Base-by-base conservation (phyloP, 92 coral and sea anemone species). In the Phenganax stokvisi region DNA sequence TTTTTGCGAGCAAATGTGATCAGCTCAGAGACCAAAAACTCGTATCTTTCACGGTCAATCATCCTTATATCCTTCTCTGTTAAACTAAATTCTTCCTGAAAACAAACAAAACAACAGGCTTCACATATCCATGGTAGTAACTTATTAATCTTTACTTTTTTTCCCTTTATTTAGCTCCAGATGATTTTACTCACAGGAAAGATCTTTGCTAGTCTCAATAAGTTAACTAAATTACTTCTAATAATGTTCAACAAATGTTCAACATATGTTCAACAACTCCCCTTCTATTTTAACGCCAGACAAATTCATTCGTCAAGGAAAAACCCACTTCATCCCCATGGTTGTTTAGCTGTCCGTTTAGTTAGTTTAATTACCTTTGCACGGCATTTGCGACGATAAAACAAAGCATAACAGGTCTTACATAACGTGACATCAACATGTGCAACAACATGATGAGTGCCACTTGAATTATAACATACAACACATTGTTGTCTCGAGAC, bases 351-450 rank as follows among this genome's bases (percentile, higher is more conserved):
- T 20, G 25, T 20, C 25, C 25, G 25, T 20, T 20, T 20, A 20
- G 25, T 20, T 20, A 20, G 25, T 20, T 51, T 12, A 15, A 91
- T 76, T 83, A 94, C 98, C 98, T 94, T 94, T n/a, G 98, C 98
- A 86, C 92, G 98, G 72, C 98, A 94, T 87, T 94, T 94, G 71
- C 98, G 98, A 71, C 98, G 91, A 75, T 94, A 94, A 80, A 94
- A 94, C 88, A 94, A 83, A 0, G 98, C 92, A 83, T 94, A 97
- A 83, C 98, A n/a, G n/a, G n/a, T n/a, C n/a, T n/a, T n/a, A n/a
- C n/a, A n/a, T n/a, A n/a, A n/a, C n/a, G n/a, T n/a, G n/a, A 94
- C 89, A 81, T 93, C 98, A 84, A 85, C 88, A 86, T 94, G 98
- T 58, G 85, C 87, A 74, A 89, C 94, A 15, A 94, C 97, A 28